These are phyloP conservation scores for Apogon talboti DNA, from an alignment of 2,797 vertebrate genomes.

Conservation along the genomic window DNA sequence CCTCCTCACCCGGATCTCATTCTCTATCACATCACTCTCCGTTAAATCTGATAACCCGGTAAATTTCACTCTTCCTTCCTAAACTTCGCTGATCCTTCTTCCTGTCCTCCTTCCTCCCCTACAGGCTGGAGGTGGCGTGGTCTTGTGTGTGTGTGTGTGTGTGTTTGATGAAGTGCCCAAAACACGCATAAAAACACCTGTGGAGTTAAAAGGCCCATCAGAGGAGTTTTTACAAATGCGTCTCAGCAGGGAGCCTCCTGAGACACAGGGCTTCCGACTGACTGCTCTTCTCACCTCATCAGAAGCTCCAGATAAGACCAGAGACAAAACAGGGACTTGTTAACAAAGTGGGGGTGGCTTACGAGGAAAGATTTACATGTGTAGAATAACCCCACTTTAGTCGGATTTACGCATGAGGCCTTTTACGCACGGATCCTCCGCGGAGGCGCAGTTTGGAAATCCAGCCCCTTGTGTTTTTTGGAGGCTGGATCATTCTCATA, in stretches of 20 bases:
- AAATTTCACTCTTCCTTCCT: too few species aligned
- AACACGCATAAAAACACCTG: conserved; percentile 49
- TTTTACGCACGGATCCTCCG: conserved; percentile 43
- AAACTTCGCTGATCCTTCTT: too few species aligned
- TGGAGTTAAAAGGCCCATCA: conserved; percentile 30
- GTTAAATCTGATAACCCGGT: too few species aligned
- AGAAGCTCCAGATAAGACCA: conserved; percentile 52
- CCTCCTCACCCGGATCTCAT: too few species aligned
- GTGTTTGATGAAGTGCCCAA: not conserved
- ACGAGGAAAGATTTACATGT: conserved; percentile 4
- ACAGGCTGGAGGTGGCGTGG: conserved; percentile 22
- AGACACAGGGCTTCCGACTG: conserved; percentile 59
- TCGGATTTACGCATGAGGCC: conserved; percentile 42
- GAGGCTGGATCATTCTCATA: not conserved
- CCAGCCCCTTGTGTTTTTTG: not conserved
- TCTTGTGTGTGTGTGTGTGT: too few species aligned
- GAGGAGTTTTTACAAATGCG: conserved; percentile 27
- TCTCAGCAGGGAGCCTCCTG: conserved; percentile 52
- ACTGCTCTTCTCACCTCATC: conserved; percentile 66
- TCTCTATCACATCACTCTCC: too few species aligned
- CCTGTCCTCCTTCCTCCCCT: conserved; percentile 18
- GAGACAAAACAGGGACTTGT: conserved; percentile 51
- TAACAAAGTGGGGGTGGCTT: conserved; percentile 39
- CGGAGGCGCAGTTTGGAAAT: not conserved
- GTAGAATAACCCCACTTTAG: not conserved